Evolutionary conservation across 2,797 vertebrate species (phyloP), one percentile per base, ranked within the genome.

Genomic region (Leuciscus waleckii): DNA sequence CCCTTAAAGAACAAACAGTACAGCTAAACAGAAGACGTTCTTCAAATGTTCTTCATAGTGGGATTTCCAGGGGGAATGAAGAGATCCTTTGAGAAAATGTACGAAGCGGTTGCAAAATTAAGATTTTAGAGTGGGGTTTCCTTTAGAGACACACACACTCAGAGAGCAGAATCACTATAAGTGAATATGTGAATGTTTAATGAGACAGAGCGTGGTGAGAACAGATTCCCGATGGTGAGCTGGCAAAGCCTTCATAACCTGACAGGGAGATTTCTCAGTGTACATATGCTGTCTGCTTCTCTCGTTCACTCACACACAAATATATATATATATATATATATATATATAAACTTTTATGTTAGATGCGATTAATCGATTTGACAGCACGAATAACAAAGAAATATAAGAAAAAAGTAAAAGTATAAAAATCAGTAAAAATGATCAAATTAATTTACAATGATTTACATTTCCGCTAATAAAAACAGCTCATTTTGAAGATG

Each of bases 171-270:
- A 39, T 85, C 39, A 46, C 68, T 37, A 49, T 58, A 46, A 83
- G 56, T 29, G 49, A 80, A 76, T 63, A 32, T 43, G 39, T 83
- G 78, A 86, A 85, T 54, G 43, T 81, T 21, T 89, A 86, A 87
- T 87, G 77, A 86, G 81, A 83, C 5, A 19, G 75, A 80, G 43
- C 10, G 37, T 54, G 67, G 43, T 73, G 85, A 37, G 73, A 86
- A 86, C 58, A n/a, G 73, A 80, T 49, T 80, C 39, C 65, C 5
- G 11, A 49, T 58, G 82, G 73, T 79, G 79, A 77, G 73, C 82
- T 86, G 71, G 61, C 85, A 78, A 37, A 86, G 58, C 63, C 46
- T 79, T 83, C 63, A 81, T 71, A 80, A 81, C 23, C 46, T 71
- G 54, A 84, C 54, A 76, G 46, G 35, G 37, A 85, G 84, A 58